Evolutionary conservation across 2,888 invertebrate species (phyloP).

Genomic region (Celastrina argiolus): DNA sequence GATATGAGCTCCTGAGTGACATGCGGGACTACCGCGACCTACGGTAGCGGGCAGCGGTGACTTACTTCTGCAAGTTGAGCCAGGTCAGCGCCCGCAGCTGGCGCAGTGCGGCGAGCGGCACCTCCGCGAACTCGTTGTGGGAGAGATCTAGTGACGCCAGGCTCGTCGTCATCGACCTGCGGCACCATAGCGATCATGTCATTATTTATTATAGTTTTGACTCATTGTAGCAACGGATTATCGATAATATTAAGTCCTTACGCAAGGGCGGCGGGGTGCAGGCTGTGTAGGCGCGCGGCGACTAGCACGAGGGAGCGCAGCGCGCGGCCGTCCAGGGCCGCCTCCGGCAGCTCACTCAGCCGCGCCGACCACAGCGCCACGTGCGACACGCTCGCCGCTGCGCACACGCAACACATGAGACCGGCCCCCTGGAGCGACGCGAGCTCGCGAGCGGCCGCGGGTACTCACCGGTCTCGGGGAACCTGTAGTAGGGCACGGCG

Average conservation of each 20-base stretch:
- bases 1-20: not conserved
- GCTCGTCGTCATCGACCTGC: constrained; percentile 85
- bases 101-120: constrained; percentile 82
- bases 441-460: not conserved
- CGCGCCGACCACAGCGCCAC: constrained; percentile 81
- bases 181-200: constrained; percentile 35
- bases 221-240: too few species aligned
- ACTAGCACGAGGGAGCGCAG: constrained; percentile 87
- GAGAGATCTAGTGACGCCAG: constrained; percentile 87
- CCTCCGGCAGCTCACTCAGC: constrained; percentile 83
- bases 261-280: constrained; percentile 82
- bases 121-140: constrained; percentile 83
- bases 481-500: constrained; percentile 52
- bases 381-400: constrained; percentile 77
- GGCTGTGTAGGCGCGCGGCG: constrained; percentile 84
- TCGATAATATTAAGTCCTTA: too few species aligned
- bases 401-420: constrained; percentile 19
- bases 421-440: not conserved
- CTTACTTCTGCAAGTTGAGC: constrained; percentile 87
- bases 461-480: constrained; percentile 48
- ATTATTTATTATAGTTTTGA: too few species aligned
- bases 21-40: not conserved
- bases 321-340: constrained; percentile 83
- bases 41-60: constrained; percentile 20
- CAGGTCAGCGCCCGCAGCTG: constrained; percentile 82